Conservation (phyloP, 2,888 invertebrate species). For the Anticlea derivata region DNA sequence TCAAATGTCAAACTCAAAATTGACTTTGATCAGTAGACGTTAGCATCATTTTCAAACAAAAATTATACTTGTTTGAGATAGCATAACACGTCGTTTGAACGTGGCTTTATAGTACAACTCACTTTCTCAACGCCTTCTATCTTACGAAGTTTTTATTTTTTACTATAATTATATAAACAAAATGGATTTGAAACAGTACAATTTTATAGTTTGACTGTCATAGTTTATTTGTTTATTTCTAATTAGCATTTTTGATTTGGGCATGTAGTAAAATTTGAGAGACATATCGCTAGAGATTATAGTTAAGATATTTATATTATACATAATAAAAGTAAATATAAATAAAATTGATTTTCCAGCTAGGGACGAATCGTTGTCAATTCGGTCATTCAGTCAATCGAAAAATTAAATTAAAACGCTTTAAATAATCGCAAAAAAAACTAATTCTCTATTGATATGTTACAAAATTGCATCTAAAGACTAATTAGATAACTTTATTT, state of each 20-base stretch:
- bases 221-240: constrained; percentile 55
- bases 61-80: too few relatives aligned
- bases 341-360: constrained; percentile 39
- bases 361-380: constrained; percentile 67
- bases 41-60: too few relatives aligned
- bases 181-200: constrained; percentile 33
- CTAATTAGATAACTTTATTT: constrained; percentile 36
- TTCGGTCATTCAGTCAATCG: constrained; percentile 74
- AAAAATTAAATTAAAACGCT: constrained; percentile 23
- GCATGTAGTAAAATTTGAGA: constrained; percentile 77
- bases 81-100: too few relatives aligned
- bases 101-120: constrained; percentile 11
- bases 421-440: constrained; percentile 28
- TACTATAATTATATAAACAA: constrained; percentile 24
- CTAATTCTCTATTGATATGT: constrained; percentile 38
- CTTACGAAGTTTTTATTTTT: constrained; percentile 15
- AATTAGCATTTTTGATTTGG: constrained; percentile 64
- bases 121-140: constrained; percentile 22
- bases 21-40: too few relatives aligned
- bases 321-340: constrained; percentile 52
- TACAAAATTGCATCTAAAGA: constrained; percentile 40
- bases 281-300: constrained; percentile 80
- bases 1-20: too few relatives aligned
- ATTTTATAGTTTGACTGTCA: constrained; percentile 58
- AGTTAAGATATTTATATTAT: constrained; percentile 70